A percentile compares a stretch with the other conserved stretches of the same genome.
These are phyloP conservation scores for Zeus faber DNA, from an alignment of 2,113 vertebrate species.

Conservation along the genomic window DNA sequence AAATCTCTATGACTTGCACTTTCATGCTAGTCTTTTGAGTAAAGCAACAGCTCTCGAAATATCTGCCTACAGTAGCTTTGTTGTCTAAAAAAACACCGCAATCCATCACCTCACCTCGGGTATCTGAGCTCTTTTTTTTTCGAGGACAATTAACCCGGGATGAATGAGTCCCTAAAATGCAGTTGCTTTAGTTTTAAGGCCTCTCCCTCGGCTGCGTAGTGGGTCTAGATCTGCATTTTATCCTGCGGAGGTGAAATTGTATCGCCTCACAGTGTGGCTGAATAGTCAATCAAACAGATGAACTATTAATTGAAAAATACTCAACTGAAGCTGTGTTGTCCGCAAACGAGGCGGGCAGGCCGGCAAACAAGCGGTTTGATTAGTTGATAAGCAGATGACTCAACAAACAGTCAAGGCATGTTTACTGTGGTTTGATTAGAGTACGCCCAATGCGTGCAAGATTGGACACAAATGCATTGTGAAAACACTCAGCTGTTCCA, in stretches of 20 bases:
- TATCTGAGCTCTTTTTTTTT: no score
- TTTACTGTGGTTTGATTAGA: conserved; percentile 74
- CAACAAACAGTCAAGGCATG: conserved; percentile 73
- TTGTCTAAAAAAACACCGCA: no score
- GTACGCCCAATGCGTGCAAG: conserved; percentile 64
- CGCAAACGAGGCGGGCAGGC: conserved; percentile 33
- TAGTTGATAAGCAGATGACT: conserved; percentile 75
- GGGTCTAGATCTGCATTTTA: no score
- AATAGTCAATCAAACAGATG: conserved; percentile 58
- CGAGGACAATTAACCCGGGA: no score
- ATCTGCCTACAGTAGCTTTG: no score
- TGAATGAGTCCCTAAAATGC: no score
- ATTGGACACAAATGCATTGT: conserved; percentile 72
- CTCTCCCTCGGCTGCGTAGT: no score
- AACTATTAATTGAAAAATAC: conserved; percentile 67
- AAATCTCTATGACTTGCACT: conserved; percentile 72
- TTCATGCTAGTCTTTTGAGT: conserved; percentile 52
- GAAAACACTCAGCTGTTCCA: conserved; percentile 75
- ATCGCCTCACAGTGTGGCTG: conserved; percentile 39
- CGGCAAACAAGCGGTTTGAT: conserved; percentile 71
- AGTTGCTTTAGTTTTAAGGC: no score
- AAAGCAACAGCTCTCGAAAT: conserved; percentile 19
- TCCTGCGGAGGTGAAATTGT: no score
- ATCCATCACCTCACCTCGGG: no score
- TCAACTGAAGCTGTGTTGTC: conserved; percentile 47